A percentile compares a stretch with the other conserved stretches of the same genome.
Conservation (phyloP, 2,888 invertebrate genomes). For the Dasypogon diadema region DNA sequence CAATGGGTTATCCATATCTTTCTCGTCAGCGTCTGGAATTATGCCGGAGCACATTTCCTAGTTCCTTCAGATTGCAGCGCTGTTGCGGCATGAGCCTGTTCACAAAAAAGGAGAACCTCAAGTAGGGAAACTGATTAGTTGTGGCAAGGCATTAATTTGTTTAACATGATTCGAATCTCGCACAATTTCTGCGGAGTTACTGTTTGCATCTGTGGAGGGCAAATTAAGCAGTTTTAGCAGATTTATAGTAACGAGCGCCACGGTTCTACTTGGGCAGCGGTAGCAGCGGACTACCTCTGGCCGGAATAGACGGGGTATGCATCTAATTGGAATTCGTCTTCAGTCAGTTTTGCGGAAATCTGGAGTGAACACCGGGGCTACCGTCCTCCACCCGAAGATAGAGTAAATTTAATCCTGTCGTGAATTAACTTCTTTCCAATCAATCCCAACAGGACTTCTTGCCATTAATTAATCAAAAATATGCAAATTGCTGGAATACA, state of each 20-base stretch:
- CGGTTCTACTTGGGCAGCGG: neutral
- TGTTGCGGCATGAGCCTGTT: neutral
- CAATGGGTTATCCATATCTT: conserved; percentile 58
- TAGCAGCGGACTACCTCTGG: neutral
- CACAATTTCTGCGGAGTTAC: conserved; percentile 25
- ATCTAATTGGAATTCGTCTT: conserved; percentile 13
- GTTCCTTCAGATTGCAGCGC: conserved; percentile 28
- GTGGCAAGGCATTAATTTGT: conserved; percentile 42
- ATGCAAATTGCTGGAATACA: conserved; percentile 52
- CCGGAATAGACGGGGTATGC: neutral
- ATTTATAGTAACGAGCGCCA: neutral
- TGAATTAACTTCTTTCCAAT: conserved; percentile 56
- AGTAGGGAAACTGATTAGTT: conserved; percentile 46
- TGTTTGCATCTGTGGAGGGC: neutral
- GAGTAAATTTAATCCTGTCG: conserved; percentile 38
- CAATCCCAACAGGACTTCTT: conserved; percentile 54
- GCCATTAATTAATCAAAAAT: conserved; percentile 53
- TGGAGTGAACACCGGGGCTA: too few relatives aligned
- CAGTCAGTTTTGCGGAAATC: neutral
- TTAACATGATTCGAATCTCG: conserved; percentile 39
- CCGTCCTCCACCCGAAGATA: neutral
- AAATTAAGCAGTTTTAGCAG: neutral
- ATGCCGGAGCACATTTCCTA: conserved; percentile 54
- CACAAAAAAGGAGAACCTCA: conserved; percentile 16
- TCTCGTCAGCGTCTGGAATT: conserved; percentile 43